Conservation (phyloP, 2,113 vertebrate genomes). For the Phasianus colchicus region DNA sequence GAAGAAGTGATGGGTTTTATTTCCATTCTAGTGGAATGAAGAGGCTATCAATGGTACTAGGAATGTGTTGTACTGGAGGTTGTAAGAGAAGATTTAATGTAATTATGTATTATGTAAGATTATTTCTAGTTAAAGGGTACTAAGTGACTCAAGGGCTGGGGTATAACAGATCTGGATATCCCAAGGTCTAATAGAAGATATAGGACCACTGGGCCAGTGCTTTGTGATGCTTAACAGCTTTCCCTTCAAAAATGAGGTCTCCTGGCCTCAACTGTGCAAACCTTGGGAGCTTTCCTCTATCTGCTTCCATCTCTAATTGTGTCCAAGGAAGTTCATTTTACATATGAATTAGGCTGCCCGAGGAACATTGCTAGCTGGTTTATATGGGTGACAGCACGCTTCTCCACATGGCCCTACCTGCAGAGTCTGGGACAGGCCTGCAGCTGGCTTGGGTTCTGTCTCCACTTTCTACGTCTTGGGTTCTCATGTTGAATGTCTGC, state of each 20-base stretch:
- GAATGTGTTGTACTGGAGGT: neutral
- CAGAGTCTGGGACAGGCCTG: neutral
- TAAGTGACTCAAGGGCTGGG: neutral
- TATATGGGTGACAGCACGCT: too few species aligned
- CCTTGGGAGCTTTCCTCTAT: rapidly evolving
- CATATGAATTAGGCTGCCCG: neutral
- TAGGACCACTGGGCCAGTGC: neutral
- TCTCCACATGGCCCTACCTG: neutral
- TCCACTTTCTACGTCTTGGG: neutral
- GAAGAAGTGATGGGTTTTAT: neutral
- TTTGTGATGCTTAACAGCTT: neutral
- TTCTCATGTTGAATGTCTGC: neutral
- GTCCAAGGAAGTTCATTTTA: neutral
- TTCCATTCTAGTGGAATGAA: neutral
- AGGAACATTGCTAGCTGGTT: neutral
- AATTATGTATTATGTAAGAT: neutral
- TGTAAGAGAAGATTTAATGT: rapidly evolving
- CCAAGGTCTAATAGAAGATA: neutral
- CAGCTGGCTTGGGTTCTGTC: neutral
- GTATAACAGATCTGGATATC: neutral
- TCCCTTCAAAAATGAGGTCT: neutral
- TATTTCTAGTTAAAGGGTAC: neutral
- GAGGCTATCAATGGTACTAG: neutral
- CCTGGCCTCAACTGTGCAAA: neutral
- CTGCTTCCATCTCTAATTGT: neutral